Evolutionary conservation across 2,113 vertebrate genomes (phyloP).

Genomic region (Oophaga pumilio): DNA sequence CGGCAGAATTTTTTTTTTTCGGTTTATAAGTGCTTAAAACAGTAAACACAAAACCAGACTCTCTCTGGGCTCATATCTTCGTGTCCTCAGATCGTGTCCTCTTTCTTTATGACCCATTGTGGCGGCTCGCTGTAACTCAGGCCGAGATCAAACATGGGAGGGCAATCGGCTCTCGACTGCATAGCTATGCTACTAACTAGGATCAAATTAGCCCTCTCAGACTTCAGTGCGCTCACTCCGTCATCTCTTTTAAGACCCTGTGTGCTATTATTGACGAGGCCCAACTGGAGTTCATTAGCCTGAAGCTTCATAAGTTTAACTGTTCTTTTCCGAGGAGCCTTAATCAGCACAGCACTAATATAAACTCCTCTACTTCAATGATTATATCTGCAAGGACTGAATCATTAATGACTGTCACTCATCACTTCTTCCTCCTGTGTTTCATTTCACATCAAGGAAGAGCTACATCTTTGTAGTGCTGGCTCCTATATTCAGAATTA

Average conservation of each 20-base stretch:
- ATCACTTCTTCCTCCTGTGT: slow-evolving; percentile 14
- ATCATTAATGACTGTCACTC: slow-evolving; percentile 56
- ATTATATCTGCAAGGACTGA: slow-evolving; percentile 45
- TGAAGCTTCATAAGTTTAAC: slow-evolving; percentile 55
- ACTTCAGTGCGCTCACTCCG: slow-evolving; percentile 45
- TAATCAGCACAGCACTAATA: slow-evolving; percentile 50
- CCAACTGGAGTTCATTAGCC: slow-evolving; percentile 57
- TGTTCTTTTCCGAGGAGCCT: slow-evolving; percentile 47
- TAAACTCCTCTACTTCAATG: slow-evolving; percentile 56
- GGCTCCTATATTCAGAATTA: slow-evolving; percentile 7
- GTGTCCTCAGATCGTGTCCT: slow-evolving; percentile 22
- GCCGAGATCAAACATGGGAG: slow-evolving; percentile 29
- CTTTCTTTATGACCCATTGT: slow-evolving; percentile 19
- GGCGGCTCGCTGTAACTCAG: slow-evolving; percentile 23
- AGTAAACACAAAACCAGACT: slow-evolving; percentile 46
- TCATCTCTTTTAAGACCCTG: slow-evolving; percentile 41
- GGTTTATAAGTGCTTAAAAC: slow-evolving; percentile 33
- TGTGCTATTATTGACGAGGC: slow-evolving; percentile 48
- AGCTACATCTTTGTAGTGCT: slow-evolving; percentile 35
- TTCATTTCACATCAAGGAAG: slow-evolving; percentile 35
- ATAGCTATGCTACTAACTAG: slow-evolving; percentile 32
- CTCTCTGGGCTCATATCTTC: slow-evolving; percentile 15
- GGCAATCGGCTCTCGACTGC: slow-evolving; percentile 24
- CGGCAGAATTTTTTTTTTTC: background rate
- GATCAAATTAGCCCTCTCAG: slow-evolving; percentile 52